phyloP scores from a whole-genome alignment of 2,888 invertebrate species.

The Chouioia cunea region DNA sequence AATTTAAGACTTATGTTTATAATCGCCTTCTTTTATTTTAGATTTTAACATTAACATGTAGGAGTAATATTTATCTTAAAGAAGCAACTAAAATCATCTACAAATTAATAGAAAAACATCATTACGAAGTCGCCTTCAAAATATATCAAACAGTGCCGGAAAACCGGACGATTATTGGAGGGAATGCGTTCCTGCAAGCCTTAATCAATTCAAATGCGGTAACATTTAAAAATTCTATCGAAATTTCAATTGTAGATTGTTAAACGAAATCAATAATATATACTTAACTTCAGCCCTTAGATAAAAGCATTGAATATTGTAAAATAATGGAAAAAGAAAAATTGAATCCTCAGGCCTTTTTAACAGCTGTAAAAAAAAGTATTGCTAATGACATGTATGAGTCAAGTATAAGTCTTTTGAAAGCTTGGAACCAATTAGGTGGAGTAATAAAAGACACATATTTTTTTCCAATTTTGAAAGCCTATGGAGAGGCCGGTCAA shows the following conservation, averaged over 20 bases:
- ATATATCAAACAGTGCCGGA: conserved; percentile 15
- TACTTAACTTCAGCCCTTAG: conserved; percentile 14
- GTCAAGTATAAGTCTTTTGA: conserved; percentile 20
- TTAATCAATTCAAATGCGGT: conserved; percentile 17
- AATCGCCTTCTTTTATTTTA: neutral
- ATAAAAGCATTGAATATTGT: conserved; percentile 12
- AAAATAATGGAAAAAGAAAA: conserved; percentile 11
- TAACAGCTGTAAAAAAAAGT: conserved; percentile 20
- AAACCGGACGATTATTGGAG: neutral
- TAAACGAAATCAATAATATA: neutral
- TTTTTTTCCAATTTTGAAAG: conserved; percentile 26
- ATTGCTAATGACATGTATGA: conserved; percentile 22
- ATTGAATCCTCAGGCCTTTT: conserved; percentile 4
- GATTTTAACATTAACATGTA: conserved; percentile 7
- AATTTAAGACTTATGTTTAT: neutral
- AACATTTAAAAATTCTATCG: neutral
- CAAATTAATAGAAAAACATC: conserved; percentile 19
- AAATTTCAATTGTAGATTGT: neutral
- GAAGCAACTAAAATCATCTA: conserved; percentile 14
- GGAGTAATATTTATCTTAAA: neutral
- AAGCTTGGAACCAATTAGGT: conserved; percentile 26
- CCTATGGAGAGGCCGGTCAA: conserved; percentile 5
- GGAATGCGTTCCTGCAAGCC: conserved; percentile 17
- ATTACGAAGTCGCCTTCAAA: conserved; percentile 21
- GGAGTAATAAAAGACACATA: conserved; percentile 16